Percentiles rank a stretch among this genome's conserved stretches.
Evolutionary conservation across 2,113 vertebrate species (phyloP).

Genomic region (Aptenodytes patagonicus): DNA sequence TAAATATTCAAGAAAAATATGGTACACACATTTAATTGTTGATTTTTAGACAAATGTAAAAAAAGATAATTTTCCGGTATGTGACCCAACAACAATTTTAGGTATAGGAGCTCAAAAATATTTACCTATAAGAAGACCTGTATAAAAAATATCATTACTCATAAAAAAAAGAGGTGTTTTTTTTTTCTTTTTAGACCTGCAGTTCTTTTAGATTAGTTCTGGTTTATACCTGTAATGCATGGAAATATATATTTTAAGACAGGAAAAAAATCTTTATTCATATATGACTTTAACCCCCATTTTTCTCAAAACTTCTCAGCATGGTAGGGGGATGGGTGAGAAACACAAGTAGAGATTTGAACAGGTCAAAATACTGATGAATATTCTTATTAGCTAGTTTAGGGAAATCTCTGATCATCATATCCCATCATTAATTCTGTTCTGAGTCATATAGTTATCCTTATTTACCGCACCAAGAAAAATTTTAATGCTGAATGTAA

Average conservation of each 20-base stretch:
- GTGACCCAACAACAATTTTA: neutral
- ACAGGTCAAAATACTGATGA: neutral
- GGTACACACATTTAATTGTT: neutral
- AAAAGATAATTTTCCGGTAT: neutral
- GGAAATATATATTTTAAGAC: neutral
- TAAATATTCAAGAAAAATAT: neutral
- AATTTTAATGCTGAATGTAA: neutral
- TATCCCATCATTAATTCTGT: neutral
- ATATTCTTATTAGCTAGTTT: neutral
- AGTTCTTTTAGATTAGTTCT: neutral
- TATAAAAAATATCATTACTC: neutral
- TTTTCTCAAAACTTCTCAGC: neutral
- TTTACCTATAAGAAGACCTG: neutral
- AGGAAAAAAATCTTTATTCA: neutral
- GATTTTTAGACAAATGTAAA: neutral
- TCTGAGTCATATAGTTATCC: neutral
- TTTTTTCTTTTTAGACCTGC: neutral
- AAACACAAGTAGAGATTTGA: neutral
- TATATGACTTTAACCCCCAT: neutral
- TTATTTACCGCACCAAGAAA: neutral
- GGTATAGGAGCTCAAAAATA: neutral
- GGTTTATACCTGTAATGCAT: neutral
- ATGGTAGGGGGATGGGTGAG: fast-evolving
- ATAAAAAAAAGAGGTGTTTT: neutral
- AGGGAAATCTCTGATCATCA: neutral